These are phyloP conservation scores for Diabrotica virgifera DNA, from an alignment of 1,140 invertebrate genomes.

Conservation along the genomic window DNA sequence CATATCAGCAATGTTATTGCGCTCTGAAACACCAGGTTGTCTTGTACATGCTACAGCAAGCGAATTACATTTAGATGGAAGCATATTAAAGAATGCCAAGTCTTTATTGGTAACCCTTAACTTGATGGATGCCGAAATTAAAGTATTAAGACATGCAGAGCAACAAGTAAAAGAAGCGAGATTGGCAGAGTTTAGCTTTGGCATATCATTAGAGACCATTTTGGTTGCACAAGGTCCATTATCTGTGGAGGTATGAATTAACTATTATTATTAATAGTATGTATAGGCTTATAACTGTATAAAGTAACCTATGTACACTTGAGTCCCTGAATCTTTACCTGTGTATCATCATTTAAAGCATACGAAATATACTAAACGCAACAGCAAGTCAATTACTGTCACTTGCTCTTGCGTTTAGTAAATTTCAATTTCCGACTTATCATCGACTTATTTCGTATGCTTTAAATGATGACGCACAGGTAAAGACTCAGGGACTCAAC, in stretches of 20 bases:
- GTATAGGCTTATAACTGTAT: neutral
- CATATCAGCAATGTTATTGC: slow-evolving; percentile 70
- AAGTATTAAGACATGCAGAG: slow-evolving; percentile 51
- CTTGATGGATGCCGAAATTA: slow-evolving; percentile 56
- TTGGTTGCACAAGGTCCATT: slow-evolving; percentile 72
- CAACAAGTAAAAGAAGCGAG: slow-evolving; percentile 50
- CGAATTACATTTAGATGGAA: slow-evolving; percentile 75
- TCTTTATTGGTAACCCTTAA: slow-evolving; percentile 70
- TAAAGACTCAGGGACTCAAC: no score
- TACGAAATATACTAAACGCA: no score
- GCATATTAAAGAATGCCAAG: slow-evolving; percentile 66
- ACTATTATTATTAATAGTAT: slow-evolving; percentile 14
- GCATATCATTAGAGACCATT: slow-evolving; percentile 70
- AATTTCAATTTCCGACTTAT: no score
- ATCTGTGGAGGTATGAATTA: slow-evolving; percentile 65
- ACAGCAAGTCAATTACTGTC: no score
- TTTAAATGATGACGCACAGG: no score
- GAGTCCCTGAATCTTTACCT: no score
- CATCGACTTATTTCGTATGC: no score
- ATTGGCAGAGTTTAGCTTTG: slow-evolving; percentile 68
- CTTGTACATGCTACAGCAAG: slow-evolving; percentile 71
- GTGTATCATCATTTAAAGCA: no score
- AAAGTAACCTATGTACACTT: neutral
- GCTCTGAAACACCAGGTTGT: slow-evolving; percentile 64
- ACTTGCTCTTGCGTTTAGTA: no score